Percentiles rank a stretch among this genome's conserved stretches.
These are phyloP conservation scores for Psittacara wagleri DNA, from an alignment of 2,113 vertebrate species.

Conservation along the genomic window DNA sequence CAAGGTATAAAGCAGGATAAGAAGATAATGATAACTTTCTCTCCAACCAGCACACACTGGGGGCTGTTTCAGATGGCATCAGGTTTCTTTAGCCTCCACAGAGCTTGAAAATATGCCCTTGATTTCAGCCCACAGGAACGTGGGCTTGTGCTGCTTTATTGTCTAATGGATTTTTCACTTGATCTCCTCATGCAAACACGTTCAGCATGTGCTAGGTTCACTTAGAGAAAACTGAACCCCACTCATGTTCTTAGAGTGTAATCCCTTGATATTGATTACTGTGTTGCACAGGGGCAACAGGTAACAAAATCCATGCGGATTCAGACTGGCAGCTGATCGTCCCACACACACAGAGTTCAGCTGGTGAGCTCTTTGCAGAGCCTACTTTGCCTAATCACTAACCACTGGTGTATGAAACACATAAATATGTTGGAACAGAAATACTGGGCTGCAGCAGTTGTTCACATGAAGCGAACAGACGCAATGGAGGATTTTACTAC, in stretches of 20 bases:
- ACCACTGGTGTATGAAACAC: constrained; percentile 18
- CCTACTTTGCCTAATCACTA: constrained; percentile 1
- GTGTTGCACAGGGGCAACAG: constrained; percentile 62
- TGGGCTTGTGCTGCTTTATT: constrained; percentile 64
- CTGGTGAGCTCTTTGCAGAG: constrained; percentile 37
- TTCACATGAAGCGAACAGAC: constrained; percentile 42
- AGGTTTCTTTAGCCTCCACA: constrained; percentile 57
- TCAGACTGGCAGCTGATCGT: constrained; percentile 60
- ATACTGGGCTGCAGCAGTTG: constrained; percentile 46
- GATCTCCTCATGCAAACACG: constrained; percentile 62
- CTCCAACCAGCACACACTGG: background rate
- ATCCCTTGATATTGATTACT: constrained; percentile 73
- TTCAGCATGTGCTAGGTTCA: constrained; percentile 63
- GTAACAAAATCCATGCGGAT: constrained; percentile 63
- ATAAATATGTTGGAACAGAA: constrained; percentile 25
- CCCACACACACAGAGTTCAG: constrained; percentile 34
- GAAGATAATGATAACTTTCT: constrained; percentile 14
- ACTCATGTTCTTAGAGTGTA: constrained; percentile 66
- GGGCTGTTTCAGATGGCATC: constrained; percentile 42
- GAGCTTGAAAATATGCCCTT: constrained; percentile 63
- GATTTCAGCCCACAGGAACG: constrained; percentile 69
- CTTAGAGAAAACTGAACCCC: constrained; percentile 68
- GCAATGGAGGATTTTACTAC: background rate
- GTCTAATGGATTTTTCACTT: constrained; percentile 70
- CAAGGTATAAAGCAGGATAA: background rate